These are phyloP conservation scores for Prolemur simus DNA, from an alignment of 2,113 vertebrate genomes.

Conservation along the genomic window DNA sequence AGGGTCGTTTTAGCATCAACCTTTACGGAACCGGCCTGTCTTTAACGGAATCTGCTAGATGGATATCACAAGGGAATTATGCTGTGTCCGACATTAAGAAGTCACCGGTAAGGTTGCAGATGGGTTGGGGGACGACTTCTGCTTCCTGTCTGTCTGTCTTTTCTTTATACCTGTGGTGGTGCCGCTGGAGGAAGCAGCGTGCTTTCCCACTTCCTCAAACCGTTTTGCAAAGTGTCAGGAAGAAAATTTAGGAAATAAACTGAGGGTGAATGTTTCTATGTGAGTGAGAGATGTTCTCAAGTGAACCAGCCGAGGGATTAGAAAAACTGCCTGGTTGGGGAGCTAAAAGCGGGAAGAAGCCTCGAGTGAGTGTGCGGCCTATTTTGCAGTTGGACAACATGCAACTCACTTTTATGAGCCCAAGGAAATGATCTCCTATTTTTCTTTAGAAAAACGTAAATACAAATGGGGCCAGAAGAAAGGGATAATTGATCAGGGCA, in stretches of 20 bases:
- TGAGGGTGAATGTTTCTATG: fast-evolving
- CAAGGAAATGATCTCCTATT: background rate
- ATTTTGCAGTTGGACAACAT: conserved; percentile 53
- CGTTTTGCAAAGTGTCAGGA: background rate
- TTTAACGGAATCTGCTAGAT: conserved; percentile 86
- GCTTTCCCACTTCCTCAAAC: background rate
- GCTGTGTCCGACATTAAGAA: conserved; percentile 91
- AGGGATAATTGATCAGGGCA: background rate
- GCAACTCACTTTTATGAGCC: background rate
- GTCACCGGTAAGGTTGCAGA: conserved; percentile 88
- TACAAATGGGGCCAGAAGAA: background rate
- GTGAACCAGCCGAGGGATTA: conserved; percentile 54
- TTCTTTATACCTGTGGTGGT: background rate
- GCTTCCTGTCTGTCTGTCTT: too few species aligned
- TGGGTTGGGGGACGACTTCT: conserved; percentile 77
- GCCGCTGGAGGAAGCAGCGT: background rate
- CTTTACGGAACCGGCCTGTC: conserved; percentile 94
- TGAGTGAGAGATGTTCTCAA: background rate
- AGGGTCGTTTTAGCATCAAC: conserved; percentile 96
- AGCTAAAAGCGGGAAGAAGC: background rate
- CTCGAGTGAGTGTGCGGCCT: background rate
- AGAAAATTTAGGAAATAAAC: background rate
- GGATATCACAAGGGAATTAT: conserved; percentile 95
- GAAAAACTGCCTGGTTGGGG: conserved; percentile 33
- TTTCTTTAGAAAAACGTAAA: background rate